phyloP scores from a whole-genome alignment of 2,888 invertebrate species.

The Bellardia bayeri region DNA sequence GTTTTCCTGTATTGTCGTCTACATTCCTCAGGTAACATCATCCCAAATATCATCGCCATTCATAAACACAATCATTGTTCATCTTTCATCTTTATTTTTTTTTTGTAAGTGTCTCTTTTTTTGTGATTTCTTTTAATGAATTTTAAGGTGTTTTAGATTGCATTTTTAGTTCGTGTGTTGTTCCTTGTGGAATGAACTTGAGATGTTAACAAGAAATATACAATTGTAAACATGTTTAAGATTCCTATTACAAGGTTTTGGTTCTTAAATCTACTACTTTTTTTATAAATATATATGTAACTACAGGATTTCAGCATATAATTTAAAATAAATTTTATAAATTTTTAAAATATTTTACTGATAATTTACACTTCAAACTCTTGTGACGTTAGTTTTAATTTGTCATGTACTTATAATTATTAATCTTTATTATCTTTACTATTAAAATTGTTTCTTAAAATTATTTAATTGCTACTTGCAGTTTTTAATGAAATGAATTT shows the following conservation, averaged over 20 bases:
- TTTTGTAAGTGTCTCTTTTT: conserved; percentile 16
- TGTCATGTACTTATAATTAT: not conserved
- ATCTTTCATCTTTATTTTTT: conserved; percentile 23
- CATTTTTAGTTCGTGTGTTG: not conserved
- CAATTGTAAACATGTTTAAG: conserved; percentile 27
- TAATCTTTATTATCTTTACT: no score
- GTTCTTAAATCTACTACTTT: not conserved
- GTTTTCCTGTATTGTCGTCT: conserved; percentile 17
- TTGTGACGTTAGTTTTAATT: not conserved
- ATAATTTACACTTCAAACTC: conserved; percentile 45
- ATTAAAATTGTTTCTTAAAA: not conserved
- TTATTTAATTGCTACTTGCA: not conserved
- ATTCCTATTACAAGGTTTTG: conserved; percentile 41
- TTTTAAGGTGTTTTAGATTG: conserved; percentile 53
- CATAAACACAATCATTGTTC: conserved; percentile 48
- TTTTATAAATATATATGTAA: not conserved
- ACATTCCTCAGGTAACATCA: conserved; percentile 64
- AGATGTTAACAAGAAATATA: conserved; percentile 49
- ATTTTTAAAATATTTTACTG: conserved; percentile 33
- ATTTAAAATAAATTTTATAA: not conserved
- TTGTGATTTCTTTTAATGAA: conserved; percentile 10
- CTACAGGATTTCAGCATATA: no score
- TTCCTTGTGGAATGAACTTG: conserved; percentile 26
- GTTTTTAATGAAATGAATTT: not conserved
- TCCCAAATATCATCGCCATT: conserved; percentile 47